Evolutionary conservation across 2,113 vertebrate species (phyloP).

Genomic region (Actinemys pallida): DNA sequence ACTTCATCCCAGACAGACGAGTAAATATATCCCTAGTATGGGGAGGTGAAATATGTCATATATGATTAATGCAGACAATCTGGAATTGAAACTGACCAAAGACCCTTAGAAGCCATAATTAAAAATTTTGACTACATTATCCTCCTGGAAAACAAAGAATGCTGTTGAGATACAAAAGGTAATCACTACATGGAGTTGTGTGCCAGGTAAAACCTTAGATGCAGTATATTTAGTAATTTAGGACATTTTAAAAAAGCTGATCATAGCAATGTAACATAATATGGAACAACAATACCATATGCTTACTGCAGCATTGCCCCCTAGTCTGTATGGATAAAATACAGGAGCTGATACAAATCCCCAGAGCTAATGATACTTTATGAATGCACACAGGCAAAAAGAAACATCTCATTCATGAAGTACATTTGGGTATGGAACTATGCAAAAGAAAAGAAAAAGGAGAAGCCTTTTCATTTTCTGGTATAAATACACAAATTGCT

Average conservation of each 20-base stretch:
- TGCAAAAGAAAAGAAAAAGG: neutral
- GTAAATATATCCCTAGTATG: neutral
- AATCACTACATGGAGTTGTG: neutral
- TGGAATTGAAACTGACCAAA: neutral
- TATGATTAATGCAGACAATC: neutral
- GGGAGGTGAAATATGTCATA: neutral
- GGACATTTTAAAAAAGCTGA: neutral
- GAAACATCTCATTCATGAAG: neutral
- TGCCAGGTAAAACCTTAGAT: neutral
- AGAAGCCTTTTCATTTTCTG: neutral
- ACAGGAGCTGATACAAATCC: neutral
- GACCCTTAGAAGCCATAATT: neutral
- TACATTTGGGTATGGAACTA: neutral
- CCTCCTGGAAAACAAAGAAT: neutral
- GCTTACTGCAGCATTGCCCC: neutral
- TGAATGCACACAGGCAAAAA: neutral
- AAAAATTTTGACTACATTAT: neutral
- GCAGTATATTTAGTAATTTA: neutral
- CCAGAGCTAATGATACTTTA: neutral
- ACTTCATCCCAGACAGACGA: neutral
- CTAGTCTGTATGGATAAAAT: neutral
- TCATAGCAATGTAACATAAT: neutral
- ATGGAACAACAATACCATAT: neutral
- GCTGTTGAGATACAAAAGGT: neutral
- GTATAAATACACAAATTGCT: neutral